phyloP scores from a whole-genome alignment of 2,888 invertebrate genomes.

The Caenorhabditis sp. region DNA sequence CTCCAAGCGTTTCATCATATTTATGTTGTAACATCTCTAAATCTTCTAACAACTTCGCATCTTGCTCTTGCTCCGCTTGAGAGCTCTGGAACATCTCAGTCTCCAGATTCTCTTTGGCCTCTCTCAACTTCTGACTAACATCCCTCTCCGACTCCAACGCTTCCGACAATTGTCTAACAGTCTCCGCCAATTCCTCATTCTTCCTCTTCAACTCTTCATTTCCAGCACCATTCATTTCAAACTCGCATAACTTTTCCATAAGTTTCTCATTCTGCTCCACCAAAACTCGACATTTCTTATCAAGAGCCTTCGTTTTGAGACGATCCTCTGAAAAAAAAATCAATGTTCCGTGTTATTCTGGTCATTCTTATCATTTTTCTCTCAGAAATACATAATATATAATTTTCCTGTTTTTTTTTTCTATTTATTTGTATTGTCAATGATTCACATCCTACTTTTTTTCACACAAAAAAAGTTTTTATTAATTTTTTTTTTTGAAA shows the following conservation, averaged over 20 bases:
- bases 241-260: conserved; percentile 51
- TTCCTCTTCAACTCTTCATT: conserved; percentile 21
- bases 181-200: conserved; percentile 7
- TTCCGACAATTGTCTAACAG: conserved; percentile 6
- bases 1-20: conserved; percentile 22
- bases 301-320: conserved; percentile 63
- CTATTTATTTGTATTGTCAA: too few species aligned
- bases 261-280: conserved; percentile 65
- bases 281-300: conserved; percentile 61
- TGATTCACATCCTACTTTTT: background rate
- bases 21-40: conserved; percentile 31
- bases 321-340: conserved; percentile 58
- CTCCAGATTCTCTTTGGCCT: conserved; percentile 21
- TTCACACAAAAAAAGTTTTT: background rate
- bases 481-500: background rate
- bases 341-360: background rate
- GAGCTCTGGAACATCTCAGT: conserved; percentile 6
- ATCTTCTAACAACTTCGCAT: conserved; percentile 14
- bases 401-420: too few species aligned
- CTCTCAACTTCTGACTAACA: conserved; percentile 18
- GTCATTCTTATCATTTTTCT: background rate
- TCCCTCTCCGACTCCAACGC: conserved; percentile 28
- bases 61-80: background rate
- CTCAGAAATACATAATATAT: conserved; percentile 3
- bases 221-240: conserved; percentile 35